Base-by-base conservation (phyloP, 2,888 invertebrate genomes). In the Sarcophaga rosellei region DNA sequence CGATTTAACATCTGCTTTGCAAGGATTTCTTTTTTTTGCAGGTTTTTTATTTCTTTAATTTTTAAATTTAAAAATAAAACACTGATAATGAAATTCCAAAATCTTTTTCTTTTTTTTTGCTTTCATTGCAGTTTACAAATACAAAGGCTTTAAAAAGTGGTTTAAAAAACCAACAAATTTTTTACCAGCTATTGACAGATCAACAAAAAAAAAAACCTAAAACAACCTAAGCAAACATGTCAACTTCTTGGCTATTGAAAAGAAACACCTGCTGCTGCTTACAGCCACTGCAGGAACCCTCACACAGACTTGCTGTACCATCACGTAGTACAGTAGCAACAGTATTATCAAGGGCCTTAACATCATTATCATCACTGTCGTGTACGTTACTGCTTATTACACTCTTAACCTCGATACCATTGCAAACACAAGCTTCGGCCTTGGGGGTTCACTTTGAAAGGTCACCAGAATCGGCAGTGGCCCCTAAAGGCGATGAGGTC, bases 401-500 rank as follows among this genome's bases (percentile, higher is more conserved):
- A 35, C 35, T 35, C 8, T 35, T 35, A 35, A 35, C 35, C 35
- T 35, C 35, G 10, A 35, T 35, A 35, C 35, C 35, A 8, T 35
- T 35, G 8, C 53, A 12, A 15, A 73, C 87, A 61, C 90, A 90
- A 74, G 87, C 90, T 59, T 89, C 90, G 47, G 82, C 89, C 17
- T 86, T 95, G 88, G 95, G 96, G 88, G 96, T 96, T 93, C 95
- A 95, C 88, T 97, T 97, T 93, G 95, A 95, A 53, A 95, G 95
- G 88, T 96, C 95, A 85, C 97, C 97, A 0, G 96, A 97, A 91
- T 96, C 97, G 0, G 95, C 97, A 63, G 96, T 95, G 81, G 96
- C 97, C 3, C 97, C 97, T 0, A 94, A 96, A 5, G 96, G 96
- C 10, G 97, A 97, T 91, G 96, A 96, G 89, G 97, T 97, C 45